Evolutionary conservation across 1,140 invertebrate species (phyloP), one percentile per base, ranked within the genome.

Genomic region (Macrosteles quadrilineatus): DNA sequence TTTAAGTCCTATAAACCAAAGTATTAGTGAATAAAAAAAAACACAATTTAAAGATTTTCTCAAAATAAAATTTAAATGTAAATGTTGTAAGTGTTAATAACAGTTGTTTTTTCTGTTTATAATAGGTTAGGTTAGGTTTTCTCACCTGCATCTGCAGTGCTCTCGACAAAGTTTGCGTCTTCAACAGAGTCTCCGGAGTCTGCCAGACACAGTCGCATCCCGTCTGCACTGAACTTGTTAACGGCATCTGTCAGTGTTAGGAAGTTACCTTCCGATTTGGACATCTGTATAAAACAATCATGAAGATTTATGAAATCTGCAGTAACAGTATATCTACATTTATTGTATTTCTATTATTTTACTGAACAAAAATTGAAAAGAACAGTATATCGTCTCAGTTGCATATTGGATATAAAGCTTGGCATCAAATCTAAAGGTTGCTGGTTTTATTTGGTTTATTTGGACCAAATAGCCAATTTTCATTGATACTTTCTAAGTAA

Each of bases 261-360:
- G 81, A 99, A 99, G 80, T 99, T 99, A 19, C 98, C 98, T 68
- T 98, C 98, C 0, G 95, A 97, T 80, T 99, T 99, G 0, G 98
- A 98, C 98, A 99, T 99, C 87, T 91, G 73, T 47, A 69, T 64
- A 72, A n/a, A n/a, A n/a, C n/a, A n/a, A n/a, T n/a, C n/a, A n/a
- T n/a, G n/a, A n/a, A n/a, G n/a, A n/a, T n/a, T n/a, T n/a, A n/a
- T n/a, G n/a, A n/a, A n/a, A n/a, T n/a, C n/a, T n/a, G n/a, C n/a
- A n/a, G n/a, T n/a, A n/a, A n/a, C n/a, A n/a, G n/a, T n/a, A n/a
- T n/a, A n/a, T n/a, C n/a, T n/a, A n/a, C n/a, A n/a, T n/a, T n/a
- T n/a, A n/a, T n/a, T n/a, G n/a, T n/a, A n/a, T n/a, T n/a, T n/a
- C n/a, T n/a, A n/a, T n/a, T n/a, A n/a, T n/a, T n/a, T n/a, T n/a